These are phyloP conservation scores for Planococcus citri DNA, from an alignment of 1,140 invertebrate genomes.

Conservation along the genomic window DNA sequence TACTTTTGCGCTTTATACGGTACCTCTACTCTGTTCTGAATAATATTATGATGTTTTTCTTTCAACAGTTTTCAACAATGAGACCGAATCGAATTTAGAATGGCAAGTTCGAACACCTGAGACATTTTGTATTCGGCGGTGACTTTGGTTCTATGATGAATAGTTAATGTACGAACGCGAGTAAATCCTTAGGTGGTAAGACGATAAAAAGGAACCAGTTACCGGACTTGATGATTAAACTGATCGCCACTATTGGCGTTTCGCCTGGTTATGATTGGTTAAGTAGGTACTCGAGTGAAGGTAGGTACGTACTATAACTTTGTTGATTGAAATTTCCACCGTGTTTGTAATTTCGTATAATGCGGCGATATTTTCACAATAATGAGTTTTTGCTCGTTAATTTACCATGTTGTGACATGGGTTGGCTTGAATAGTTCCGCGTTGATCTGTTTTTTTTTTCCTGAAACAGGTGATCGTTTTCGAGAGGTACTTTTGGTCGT, in stretches of 20 bases:
- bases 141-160: background rate
- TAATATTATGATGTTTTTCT: too few species aligned
- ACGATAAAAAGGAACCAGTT: conserved; percentile 6
- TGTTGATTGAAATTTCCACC: background rate
- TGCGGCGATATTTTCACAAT: background rate
- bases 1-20: too few species aligned
- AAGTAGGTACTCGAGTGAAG: too few species aligned
- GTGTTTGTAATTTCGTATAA: background rate
- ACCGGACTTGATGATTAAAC: background rate
- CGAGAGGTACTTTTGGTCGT: too few species aligned
- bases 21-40: too few species aligned
- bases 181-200: background rate
- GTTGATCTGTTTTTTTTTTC: background rate
- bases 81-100: too few species aligned
- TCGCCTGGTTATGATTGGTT: too few species aligned
- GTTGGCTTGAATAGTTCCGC: background rate
- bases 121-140: too few species aligned
- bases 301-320: too few species aligned
- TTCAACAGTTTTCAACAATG: too few species aligned
- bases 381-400: background rate
- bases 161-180: background rate
- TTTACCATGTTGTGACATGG: background rate
- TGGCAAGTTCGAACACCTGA: too few species aligned
- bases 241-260: background rate
- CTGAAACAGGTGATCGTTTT: too few species aligned